Percentiles rank a stretch among this genome's conserved stretches.
Conservation (phyloP, 2,888 invertebrate genomes). For the Aplocera efformata region DNA sequence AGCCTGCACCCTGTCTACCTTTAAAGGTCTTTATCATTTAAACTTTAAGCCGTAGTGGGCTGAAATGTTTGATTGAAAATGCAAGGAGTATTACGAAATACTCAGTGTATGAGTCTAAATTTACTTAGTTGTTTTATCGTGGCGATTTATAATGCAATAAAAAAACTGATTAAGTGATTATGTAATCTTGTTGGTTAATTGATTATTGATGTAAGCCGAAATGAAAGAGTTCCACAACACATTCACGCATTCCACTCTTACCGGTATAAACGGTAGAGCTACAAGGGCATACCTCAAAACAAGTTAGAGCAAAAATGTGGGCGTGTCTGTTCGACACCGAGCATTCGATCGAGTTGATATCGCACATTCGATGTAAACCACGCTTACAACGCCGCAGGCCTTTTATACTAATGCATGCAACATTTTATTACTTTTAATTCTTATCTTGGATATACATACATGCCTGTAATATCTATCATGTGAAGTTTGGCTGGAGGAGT, state of each 20-base stretch:
- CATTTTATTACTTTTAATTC: background rate
- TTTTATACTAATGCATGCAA: background rate
- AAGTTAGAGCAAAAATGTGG: slow-evolving; percentile 30
- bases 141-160: no score
- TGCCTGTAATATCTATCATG: background rate
- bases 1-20: no score
- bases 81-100: no score
- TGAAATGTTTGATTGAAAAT: no score
- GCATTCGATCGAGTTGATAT: slow-evolving; percentile 16
- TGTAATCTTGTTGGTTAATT: no score
- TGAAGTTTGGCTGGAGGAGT: slow-evolving; percentile 2
- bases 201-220: no score
- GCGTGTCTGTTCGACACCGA: slow-evolving; percentile 22
- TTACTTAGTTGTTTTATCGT: no score
- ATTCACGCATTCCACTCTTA: background rate
- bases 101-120: no score
- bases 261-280: slow-evolving; percentile 1
- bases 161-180: no score
- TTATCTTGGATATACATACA: background rate
- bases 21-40: no score
- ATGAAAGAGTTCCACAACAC: background rate
- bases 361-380: slow-evolving; percentile 6
- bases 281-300: slow-evolving; percentile 24
- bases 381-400: slow-evolving; percentile 1
- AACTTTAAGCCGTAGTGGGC: no score